phyloP scores from a whole-genome alignment of 1,140 invertebrate genomes.

The Rhizoglyphus robini region DNA sequence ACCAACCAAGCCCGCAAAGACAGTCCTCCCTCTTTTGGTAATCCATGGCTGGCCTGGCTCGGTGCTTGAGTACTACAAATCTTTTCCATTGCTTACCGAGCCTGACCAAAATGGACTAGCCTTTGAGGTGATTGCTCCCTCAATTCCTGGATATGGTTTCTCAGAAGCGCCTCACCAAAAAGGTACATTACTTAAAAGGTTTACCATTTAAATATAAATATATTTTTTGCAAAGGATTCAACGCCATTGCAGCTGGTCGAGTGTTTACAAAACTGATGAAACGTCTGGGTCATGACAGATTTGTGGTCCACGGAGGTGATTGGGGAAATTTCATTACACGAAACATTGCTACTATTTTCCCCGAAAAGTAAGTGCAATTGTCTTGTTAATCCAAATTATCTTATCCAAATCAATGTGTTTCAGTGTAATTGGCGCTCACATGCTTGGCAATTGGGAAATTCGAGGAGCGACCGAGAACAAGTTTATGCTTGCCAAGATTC shows the following conservation, averaged over 20 bases:
- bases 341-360: constrained; percentile 20
- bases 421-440: too few relatives aligned
- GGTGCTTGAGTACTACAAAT: too few relatives aligned
- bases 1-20: constrained; percentile 17
- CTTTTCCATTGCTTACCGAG: too few relatives aligned
- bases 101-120: too few relatives aligned
- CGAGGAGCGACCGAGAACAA: constrained; percentile 32
- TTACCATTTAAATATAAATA: constrained; percentile 62
- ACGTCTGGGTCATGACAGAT: constrained; percentile 21
- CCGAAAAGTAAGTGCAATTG: constrained; percentile 16
- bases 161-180: constrained; percentile 54
- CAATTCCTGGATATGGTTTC: too few relatives aligned
- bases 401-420: too few relatives aligned
- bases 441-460: too few relatives aligned
- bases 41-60: constrained; percentile 83
- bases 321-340: constrained; percentile 18
- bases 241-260: constrained; percentile 9
- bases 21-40: constrained; percentile 9
- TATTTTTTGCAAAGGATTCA: constrained; percentile 48
- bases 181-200: constrained; percentile 37
- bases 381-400: constrained; percentile 21
- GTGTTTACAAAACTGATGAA: constrained; percentile 20
- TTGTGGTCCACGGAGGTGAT: constrained; percentile 21
- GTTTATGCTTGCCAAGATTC: constrained; percentile 46
- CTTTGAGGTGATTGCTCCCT: too few relatives aligned